phyloP scores from a whole-genome alignment of 2,888 invertebrate genomes.

The Trichopria drosophilae region DNA sequence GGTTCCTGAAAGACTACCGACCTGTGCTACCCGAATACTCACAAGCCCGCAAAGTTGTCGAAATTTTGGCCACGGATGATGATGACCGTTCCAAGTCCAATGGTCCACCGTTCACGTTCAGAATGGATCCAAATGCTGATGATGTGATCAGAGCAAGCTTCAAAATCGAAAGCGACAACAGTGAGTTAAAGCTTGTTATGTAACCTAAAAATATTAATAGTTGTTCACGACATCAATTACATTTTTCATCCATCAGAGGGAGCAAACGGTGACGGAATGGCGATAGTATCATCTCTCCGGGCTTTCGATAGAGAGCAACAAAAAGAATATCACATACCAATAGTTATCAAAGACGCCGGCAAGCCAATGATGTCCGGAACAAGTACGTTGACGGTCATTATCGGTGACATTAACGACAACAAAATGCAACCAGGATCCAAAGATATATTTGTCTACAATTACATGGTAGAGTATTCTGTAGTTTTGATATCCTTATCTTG shows the following conservation, averaged over 20 bases:
- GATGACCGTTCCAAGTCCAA: slow-evolving; percentile 93
- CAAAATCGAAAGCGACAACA: slow-evolving; percentile 95
- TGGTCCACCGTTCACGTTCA: slow-evolving; percentile 94
- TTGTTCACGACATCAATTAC: not conserved
- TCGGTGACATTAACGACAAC: slow-evolving; percentile 97
- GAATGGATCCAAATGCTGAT: slow-evolving; percentile 90
- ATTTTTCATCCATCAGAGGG: slow-evolving; percentile 68
- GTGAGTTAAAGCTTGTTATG: slow-evolving; percentile 61
- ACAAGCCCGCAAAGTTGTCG: slow-evolving; percentile 87
- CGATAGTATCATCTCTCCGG: slow-evolving; percentile 89
- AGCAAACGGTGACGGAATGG: slow-evolving; percentile 97
- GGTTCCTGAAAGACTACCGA: slow-evolving; percentile 88
- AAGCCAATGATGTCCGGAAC: slow-evolving; percentile 96
- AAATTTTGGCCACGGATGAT: slow-evolving; percentile 90
- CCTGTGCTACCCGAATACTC: slow-evolving; percentile 93
- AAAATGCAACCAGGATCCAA: slow-evolving; percentile 98
- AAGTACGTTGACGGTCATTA: slow-evolving; percentile 92
- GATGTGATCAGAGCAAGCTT: slow-evolving; percentile 92
- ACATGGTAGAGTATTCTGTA: slow-evolving; percentile 62
- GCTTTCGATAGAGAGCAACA: slow-evolving; percentile 95
- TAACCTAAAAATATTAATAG: not conserved
- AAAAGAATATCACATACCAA: slow-evolving; percentile 95
- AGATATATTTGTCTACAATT: slow-evolving; percentile 96
- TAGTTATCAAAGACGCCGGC: slow-evolving; percentile 96
- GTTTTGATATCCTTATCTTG: not conserved